Evolutionary conservation across 2,113 vertebrate species (phyloP).

Genomic region (Dissostichus mawsoni): DNA sequence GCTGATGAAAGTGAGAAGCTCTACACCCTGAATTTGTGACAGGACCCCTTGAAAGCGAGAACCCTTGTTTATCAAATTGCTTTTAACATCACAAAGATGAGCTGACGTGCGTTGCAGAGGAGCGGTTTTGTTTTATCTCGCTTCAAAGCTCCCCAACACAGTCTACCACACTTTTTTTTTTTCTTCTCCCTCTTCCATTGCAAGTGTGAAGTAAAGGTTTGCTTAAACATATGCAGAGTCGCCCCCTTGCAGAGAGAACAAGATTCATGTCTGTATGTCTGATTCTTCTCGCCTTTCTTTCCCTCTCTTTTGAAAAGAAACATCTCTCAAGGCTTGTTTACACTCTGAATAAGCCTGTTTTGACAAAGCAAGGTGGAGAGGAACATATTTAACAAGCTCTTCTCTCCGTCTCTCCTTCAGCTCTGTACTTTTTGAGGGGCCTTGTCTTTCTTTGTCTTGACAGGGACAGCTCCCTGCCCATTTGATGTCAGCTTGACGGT

Average conservation of each 20-base stretch:
- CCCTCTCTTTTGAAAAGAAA: constrained; percentile 64
- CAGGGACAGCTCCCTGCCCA: constrained; percentile 91
- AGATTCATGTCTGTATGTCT: constrained; percentile 83
- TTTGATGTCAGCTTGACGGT: constrained; percentile 97
- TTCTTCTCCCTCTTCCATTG: constrained; percentile 45
- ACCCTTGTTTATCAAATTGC: constrained; percentile 83
- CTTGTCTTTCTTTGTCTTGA: constrained; percentile 90
- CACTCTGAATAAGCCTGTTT: constrained; percentile 90
- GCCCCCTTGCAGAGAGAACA: constrained; percentile 84
- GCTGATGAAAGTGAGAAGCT: constrained; percentile 79
- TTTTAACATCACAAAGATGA: constrained; percentile 81
- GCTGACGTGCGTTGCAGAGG: constrained; percentile 54
- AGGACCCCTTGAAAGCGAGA: constrained; percentile 70
- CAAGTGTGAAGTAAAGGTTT: constrained; percentile 85
- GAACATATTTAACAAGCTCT: constrained; percentile 91
- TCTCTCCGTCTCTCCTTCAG: constrained; percentile 53
- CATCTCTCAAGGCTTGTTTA: constrained; percentile 90
- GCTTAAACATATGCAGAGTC: constrained; percentile 87
- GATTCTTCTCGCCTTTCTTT: constrained; percentile 72
- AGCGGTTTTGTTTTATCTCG: constrained; percentile 81
- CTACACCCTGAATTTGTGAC: constrained; percentile 81
- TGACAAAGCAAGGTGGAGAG: constrained; percentile 95
- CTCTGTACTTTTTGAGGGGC: constrained; percentile 81
- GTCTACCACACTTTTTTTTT: constrained; percentile 73
- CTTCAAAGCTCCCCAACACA: constrained; percentile 81